Percentiles rank a stretch among this genome's conserved stretches.
Conservation (phyloP, 2,113 vertebrate genomes). For the Lepisosteus osseus region DNA sequence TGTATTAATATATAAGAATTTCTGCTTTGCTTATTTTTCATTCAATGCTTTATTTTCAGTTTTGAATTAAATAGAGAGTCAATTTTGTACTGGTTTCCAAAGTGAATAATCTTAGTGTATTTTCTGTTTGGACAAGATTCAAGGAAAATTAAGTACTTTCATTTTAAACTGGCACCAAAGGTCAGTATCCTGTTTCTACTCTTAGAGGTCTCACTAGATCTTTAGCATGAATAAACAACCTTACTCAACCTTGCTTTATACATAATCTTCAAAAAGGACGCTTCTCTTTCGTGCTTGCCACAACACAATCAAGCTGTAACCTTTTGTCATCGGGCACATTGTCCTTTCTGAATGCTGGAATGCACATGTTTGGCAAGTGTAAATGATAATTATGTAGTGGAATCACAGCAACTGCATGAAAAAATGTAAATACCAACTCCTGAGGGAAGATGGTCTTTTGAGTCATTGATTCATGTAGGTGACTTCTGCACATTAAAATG, state of each 20-base stretch:
- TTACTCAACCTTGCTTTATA: not conserved
- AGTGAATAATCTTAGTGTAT: not conserved
- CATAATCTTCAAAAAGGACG: not conserved
- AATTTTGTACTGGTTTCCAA: too few species aligned
- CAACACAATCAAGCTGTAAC: not conserved
- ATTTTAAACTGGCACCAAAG: not conserved
- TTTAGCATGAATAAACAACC: not conserved
- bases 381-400: not conserved
- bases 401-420: not conserved
- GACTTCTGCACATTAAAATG: not conserved
- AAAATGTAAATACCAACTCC: not conserved
- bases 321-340: not conserved
- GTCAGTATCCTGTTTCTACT: not conserved
- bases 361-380: not conserved
- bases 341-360: not conserved
- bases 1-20: too few species aligned
- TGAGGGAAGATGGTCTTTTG: slow-evolving; percentile 10
- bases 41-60: too few species aligned
- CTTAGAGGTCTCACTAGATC: not conserved
- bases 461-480: not conserved
- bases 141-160: not conserved
- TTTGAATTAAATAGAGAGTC: too few species aligned
- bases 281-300: not conserved
- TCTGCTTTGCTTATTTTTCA: too few species aligned
- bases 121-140: not conserved